These are phyloP conservation scores for Echiichthys vipera DNA, from an alignment of 2,797 vertebrate species.

Conservation along the genomic window DNA sequence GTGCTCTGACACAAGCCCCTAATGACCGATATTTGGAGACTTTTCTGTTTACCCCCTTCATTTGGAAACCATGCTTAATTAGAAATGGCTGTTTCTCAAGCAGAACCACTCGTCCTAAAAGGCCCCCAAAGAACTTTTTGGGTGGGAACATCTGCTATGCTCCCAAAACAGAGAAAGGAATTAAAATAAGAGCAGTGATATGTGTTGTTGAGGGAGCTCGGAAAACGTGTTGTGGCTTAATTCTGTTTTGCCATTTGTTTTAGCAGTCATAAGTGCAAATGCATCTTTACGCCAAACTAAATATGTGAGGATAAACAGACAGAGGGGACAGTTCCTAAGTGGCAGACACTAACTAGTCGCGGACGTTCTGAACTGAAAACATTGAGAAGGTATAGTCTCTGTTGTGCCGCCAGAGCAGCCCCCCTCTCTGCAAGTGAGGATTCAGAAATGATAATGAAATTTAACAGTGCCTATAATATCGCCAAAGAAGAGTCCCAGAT, in stretches of 20 bases:
- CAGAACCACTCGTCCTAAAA: conserved; percentile 58
- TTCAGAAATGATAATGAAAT: too few species aligned
- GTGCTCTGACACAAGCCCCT: conserved; percentile 42
- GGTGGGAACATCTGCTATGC: conserved; percentile 50
- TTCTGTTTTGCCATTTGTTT: conserved; percentile 32
- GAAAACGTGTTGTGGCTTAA: neutral
- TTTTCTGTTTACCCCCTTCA: conserved; percentile 57
- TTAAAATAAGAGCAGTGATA: conserved; percentile 5
- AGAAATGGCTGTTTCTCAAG: conserved; percentile 64
- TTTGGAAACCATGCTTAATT: conserved; percentile 68
- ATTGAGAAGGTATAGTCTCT: too few species aligned
- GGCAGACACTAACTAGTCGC: too few species aligned
- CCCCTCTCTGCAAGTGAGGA: too few species aligned
- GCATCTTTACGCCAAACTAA: conserved; percentile 30
- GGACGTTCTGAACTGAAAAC: too few species aligned
- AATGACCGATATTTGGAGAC: conserved; percentile 64
- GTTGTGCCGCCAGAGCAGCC: too few species aligned
- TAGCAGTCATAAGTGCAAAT: conserved; percentile 8
- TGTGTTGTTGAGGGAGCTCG: conserved; percentile 7
- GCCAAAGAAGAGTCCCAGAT: too few species aligned
- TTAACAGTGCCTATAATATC: too few species aligned
- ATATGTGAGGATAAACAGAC: conserved; percentile 14
- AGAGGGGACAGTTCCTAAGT: too few species aligned
- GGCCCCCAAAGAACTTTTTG: conserved; percentile 49
- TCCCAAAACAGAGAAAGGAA: conserved; percentile 16